Conservation (phyloP, 2,113 vertebrate genomes). For the Oncorhynchus gorbuscha region DNA sequence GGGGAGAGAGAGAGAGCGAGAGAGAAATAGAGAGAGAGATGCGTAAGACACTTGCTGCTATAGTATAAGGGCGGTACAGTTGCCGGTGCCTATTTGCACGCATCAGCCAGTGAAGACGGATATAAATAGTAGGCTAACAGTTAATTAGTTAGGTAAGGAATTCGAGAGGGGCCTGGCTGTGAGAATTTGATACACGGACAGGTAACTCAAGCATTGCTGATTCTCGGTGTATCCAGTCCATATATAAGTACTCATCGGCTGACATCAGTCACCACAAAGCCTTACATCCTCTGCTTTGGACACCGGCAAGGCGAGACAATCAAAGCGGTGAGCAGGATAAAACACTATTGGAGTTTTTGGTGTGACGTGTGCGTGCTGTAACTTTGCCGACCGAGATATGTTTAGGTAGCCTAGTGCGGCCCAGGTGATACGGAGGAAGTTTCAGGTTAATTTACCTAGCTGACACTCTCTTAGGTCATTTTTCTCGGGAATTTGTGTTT, state of each 20-base stretch:
- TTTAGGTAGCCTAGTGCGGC: background rate
- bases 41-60: background rate
- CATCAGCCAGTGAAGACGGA: constrained; percentile 36
- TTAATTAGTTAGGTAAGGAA: constrained; percentile 87
- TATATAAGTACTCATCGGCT: constrained; percentile 81
- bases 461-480: background rate
- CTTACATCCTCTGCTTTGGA: constrained; percentile 61
- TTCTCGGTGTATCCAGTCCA: constrained; percentile 73
- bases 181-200: constrained; percentile 83
- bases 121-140: constrained; percentile 74
- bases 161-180: constrained; percentile 74
- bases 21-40: constrained; percentile 16
- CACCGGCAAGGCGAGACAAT: constrained; percentile 54
- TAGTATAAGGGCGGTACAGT: constrained; percentile 19
- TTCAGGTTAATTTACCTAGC: background rate
- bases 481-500: no score
- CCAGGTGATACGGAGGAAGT: background rate
- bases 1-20: background rate
- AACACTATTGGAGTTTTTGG: background rate
- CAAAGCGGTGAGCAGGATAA: constrained; percentile 62
- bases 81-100: background rate
- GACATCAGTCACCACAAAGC: constrained; percentile 51
- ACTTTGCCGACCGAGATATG: background rate
- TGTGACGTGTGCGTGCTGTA: background rate
- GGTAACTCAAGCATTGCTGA: constrained; percentile 84